Conservation (phyloP, 2,797 vertebrate species). For the Arrhamphus sclerolepis region DNA sequence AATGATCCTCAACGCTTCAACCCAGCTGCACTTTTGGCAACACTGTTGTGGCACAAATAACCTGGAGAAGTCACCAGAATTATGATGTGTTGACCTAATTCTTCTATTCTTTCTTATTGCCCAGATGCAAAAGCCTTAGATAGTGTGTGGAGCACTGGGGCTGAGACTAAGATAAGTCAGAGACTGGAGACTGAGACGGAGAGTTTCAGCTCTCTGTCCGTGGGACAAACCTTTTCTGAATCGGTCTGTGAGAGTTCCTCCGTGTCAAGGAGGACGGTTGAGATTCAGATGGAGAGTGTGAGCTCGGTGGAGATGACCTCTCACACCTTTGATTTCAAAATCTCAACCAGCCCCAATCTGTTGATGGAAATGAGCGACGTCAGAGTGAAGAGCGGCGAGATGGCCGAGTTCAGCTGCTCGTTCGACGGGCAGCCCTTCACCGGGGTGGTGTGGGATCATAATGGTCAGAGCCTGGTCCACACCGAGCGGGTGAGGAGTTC, state of each 20-base stretch:
- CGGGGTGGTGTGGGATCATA: constrained; percentile 82
- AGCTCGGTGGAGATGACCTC: constrained; percentile 61
- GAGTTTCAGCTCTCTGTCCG: constrained; percentile 73
- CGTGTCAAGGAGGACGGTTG: constrained; percentile 60
- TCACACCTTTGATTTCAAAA: constrained; percentile 30
- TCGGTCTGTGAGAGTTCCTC: constrained; percentile 75
- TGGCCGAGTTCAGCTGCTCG: constrained; percentile 86
- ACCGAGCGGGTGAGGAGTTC: constrained; percentile 82
- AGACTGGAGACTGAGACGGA: constrained; percentile 53
- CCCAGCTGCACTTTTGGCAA: constrained; percentile 44
- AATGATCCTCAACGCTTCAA: constrained; percentile 46
- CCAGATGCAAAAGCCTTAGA: constrained; percentile 89
- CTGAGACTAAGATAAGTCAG: constrained; percentile 52
- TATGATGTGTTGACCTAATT: constrained; percentile 75
- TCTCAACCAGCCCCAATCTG: constrained; percentile 73
- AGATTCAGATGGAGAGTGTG: constrained; percentile 61
- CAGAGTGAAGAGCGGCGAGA: constrained; percentile 79
- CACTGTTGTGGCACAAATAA: constrained; percentile 48
- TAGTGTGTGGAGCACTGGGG: constrained; percentile 78
- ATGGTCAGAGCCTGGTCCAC: constrained; percentile 77
- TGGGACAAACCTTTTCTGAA: constrained; percentile 73
- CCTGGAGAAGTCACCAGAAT: constrained; percentile 58
- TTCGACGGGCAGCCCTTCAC: constrained; percentile 83
- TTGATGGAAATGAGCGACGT: constrained; percentile 84
- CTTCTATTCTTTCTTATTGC: constrained; percentile 84